Conservation (phyloP, 2,797 vertebrate genomes). For the Cryptoprocta ferox region DNA sequence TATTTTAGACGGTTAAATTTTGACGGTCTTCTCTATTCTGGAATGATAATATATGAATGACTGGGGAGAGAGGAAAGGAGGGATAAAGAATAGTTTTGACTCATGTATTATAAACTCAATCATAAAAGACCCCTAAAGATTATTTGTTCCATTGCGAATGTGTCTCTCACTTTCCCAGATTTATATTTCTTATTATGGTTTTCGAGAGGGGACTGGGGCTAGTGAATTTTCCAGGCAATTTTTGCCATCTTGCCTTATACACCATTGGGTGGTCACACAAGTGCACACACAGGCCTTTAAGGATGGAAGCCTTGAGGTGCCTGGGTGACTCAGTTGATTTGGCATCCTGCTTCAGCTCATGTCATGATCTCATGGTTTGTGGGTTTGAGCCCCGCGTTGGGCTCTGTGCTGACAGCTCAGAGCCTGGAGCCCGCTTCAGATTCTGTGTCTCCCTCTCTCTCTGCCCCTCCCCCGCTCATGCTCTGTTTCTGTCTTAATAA, state of each 20-base stretch:
- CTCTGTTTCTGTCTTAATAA: too few relatives aligned
- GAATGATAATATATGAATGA: neutral
- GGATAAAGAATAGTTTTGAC: neutral
- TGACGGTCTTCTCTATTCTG: neutral
- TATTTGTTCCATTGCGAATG: slow-evolving; percentile 1
- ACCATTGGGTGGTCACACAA: neutral
- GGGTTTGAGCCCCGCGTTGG: too few relatives aligned
- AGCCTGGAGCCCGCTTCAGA: too few relatives aligned
- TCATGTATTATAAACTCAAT: neutral
- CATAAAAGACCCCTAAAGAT: neutral
- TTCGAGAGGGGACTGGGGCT: neutral
- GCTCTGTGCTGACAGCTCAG: too few relatives aligned
- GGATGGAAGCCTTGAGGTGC: neutral
- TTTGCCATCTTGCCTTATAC: neutral
- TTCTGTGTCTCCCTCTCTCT: too few relatives aligned
- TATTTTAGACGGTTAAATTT: slow-evolving; percentile 15
- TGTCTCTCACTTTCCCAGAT: slow-evolving; percentile 21
- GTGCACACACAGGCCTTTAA: neutral
- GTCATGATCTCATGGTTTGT: too few relatives aligned
- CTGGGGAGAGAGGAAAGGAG: neutral
- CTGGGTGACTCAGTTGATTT: too few relatives aligned
- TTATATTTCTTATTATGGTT: slow-evolving; percentile 36
- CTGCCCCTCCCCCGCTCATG: too few relatives aligned
- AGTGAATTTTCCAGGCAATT: neutral
- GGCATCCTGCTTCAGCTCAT: too few relatives aligned